Conservation (phyloP, 2,797 vertebrate genomes). For the Neopelma chrysocephalum region DNA sequence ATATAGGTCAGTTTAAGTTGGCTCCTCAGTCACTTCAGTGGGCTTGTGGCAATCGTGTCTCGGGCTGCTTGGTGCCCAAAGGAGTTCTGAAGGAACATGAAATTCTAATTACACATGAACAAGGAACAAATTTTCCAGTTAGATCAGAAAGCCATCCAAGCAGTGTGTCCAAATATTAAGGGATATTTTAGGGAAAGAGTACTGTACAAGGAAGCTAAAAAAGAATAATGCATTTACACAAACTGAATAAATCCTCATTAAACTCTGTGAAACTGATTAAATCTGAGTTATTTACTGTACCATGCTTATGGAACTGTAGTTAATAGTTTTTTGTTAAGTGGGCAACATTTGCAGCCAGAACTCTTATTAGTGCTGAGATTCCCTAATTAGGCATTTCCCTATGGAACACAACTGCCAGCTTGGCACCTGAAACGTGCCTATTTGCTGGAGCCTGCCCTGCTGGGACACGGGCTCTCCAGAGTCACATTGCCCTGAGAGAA, state of each 20-base stretch:
- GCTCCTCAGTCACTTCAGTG: neutral
- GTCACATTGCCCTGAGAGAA: neutral
- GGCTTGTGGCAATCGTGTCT: neutral
- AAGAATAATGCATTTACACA: neutral
- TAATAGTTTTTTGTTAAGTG: neutral
- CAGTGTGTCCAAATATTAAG: neutral
- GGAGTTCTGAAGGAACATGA: neutral
- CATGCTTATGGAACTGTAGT: neutral
- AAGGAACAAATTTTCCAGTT: neutral
- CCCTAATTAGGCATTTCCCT: neutral
- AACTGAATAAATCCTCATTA: slow-evolving; percentile 16
- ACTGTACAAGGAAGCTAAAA: neutral
- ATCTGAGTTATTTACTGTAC: neutral
- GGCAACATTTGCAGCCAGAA: neutral
- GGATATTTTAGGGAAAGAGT: neutral
- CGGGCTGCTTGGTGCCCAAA: neutral
- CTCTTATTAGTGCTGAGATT: neutral
- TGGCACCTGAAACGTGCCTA: neutral
- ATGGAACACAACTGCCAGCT: neutral
- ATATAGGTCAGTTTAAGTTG: neutral
- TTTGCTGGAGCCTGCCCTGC: neutral
- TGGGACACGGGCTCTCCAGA: neutral
- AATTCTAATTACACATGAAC: neutral
- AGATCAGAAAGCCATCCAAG: neutral
- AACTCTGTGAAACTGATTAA: neutral